Evolutionary conservation across 2,113 vertebrate species (phyloP), one percentile per base, ranked within the genome.

Genomic region (Blennius ocellaris): DNA sequence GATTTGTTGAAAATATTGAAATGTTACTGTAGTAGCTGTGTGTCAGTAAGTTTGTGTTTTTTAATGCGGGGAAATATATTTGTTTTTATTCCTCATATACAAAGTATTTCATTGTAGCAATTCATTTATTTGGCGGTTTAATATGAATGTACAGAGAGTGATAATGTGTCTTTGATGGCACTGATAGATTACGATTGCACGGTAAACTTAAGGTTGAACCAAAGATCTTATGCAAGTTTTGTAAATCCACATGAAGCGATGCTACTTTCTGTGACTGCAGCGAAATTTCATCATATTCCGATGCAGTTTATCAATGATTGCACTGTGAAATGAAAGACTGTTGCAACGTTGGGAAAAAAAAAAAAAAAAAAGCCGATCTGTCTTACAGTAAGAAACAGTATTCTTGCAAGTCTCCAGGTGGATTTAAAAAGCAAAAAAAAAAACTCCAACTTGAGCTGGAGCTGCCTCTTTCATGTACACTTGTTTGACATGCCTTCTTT

Each of bases 271-370:
- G 8, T 60, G 17, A 73, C 15, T 36, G 73, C 39, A 41, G 8
- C 7, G 51, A n/a, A 6, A 41, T 39, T 41, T 75, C 11, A 62
- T 59, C 30, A 62, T 21, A 57, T 62, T 69, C 70, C 50, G 41
- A 65, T 72, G 54, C 62, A 78, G 53, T 66, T 30, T 30, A 53
- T 69, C 17, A 17, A 5, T 14, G 30, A 50, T 70, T 81, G 12
- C 49, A 55, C 40, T 71, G 8, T 70, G 37, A 70, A 72, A 51
- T 61, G 11, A 47, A 52, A 54, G 8, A 47, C 41, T 67, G 64
- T 39, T 59, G 41, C 57, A 36, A 47, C 45, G 51, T 40, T 30
- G 21, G n/a, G n/a, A n/a, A n/a, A n/a, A 30, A 30, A 30, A 30
- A 30, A 30, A 30, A 30, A 30, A 49, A 5, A 55, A 45, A 60